Evolutionary conservation across 2,888 invertebrate genomes (phyloP).

Genomic region (Gonocerus acuteangulatus): DNA sequence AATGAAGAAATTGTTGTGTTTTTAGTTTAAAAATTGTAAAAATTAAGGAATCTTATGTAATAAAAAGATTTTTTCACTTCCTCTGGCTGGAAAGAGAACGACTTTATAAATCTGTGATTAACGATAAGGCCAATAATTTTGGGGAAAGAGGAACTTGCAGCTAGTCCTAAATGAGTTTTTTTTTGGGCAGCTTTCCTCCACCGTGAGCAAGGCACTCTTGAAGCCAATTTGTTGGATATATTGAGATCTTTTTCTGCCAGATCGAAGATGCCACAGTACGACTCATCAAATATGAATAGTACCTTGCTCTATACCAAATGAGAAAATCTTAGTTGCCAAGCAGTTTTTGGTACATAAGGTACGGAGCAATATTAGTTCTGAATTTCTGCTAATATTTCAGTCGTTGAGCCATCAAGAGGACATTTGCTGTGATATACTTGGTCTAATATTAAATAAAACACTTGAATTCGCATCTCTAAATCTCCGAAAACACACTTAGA

Average conservation of each 20-base stretch:
- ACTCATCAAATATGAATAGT: conserved; percentile 95
- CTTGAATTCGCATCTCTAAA: conserved; percentile 77
- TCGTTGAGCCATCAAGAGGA: conserved; percentile 52
- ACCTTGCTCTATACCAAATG: conserved; percentile 98
- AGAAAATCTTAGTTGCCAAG: conserved; percentile 92
- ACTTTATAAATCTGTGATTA: conserved; percentile 42
- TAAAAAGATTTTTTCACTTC: background rate
- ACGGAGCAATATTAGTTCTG: conserved; percentile 79
- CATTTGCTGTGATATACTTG: conserved; percentile 73
- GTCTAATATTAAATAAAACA: conserved; percentile 83
- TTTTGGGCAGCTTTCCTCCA: conserved; percentile 75
- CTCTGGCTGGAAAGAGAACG: no score
- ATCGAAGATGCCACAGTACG: conserved; percentile 86
- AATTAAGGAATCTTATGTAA: background rate
- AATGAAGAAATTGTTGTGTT: no score
- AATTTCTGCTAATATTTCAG: conserved; percentile 63
- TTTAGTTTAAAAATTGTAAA: no score
- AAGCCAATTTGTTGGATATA: conserved; percentile 65
- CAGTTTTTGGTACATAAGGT: conserved; percentile 79
- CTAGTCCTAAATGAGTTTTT: conserved; percentile 65
- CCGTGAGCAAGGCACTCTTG: conserved; percentile 77
- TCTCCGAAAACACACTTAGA: conserved; percentile 83
- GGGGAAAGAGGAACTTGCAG: conserved; percentile 69
- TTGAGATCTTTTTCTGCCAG: conserved; percentile 79
- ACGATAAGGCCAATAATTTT: conserved; percentile 65